phyloP scores from a whole-genome alignment of 2,888 invertebrate species.

The Brachycybe producta region DNA sequence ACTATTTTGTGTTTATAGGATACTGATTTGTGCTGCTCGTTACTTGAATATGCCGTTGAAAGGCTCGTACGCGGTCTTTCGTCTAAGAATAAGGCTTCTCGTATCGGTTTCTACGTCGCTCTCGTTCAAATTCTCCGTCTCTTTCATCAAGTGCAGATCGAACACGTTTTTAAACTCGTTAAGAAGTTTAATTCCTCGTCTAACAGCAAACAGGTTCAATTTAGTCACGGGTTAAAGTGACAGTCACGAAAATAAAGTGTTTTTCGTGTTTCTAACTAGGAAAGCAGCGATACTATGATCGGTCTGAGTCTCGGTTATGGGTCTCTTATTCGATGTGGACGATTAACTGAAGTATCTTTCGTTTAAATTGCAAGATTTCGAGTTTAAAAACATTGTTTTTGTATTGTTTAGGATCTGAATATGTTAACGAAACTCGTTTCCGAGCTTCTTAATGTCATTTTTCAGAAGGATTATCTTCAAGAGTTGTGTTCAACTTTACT shows the following conservation, averaged over 20 bases:
- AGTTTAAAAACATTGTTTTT: too few species aligned
- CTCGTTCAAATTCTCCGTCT: constrained; percentile 3
- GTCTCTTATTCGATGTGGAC: constrained; percentile 5
- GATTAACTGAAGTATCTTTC: not conserved
- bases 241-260: too few species aligned
- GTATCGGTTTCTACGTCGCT: constrained; percentile 13
- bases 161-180: not conserved
- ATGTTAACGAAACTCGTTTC: not conserved
- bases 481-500: constrained; percentile 7
- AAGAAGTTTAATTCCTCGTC: too few species aligned
- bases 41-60: constrained; percentile 3
- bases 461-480: not conserved
- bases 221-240: too few species aligned
- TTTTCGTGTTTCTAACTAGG: too few species aligned
- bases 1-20: too few species aligned
- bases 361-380: not conserved
- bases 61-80: constrained; percentile 6
- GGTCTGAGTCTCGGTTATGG: too few species aligned
- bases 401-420: not conserved
- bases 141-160: not conserved
- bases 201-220: too few species aligned
- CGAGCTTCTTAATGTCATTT: constrained; percentile 6
- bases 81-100: constrained; percentile 7
- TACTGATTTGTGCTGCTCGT: too few species aligned
- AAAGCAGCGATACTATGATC: too few species aligned